Evolutionary conservation across 2,888 invertebrate species (phyloP).

Genomic region (Pinctada fucata): DNA sequence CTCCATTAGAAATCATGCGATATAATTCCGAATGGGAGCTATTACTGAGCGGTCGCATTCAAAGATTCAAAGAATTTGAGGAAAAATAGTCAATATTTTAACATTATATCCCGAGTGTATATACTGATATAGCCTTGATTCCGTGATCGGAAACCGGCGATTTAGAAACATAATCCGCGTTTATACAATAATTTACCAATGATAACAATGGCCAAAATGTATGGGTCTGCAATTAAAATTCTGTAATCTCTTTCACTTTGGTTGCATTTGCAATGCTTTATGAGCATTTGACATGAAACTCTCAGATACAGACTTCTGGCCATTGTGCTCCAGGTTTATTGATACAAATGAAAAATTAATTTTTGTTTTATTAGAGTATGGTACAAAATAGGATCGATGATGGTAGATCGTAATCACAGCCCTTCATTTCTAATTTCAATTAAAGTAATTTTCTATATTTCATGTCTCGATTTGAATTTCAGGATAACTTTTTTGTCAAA

Average conservation of each 20-base stretch:
- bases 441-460: neutral
- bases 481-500: neutral
- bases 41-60: neutral
- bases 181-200: slow-evolving; percentile 37
- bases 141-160: slow-evolving; percentile 10
- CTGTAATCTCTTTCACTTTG: slow-evolving; percentile 32
- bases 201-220: slow-evolving; percentile 40
- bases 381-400: neutral
- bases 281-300: slow-evolving; percentile 29
- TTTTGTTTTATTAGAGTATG: slow-evolving; percentile 18
- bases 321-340: slow-evolving; percentile 18
- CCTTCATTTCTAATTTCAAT: neutral
- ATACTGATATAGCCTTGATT: slow-evolving; percentile 27
- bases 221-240: slow-evolving; percentile 35
- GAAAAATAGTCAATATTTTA: slow-evolving; percentile 15
- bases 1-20: slow-evolving; percentile 27
- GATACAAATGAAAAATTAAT: slow-evolving; percentile 29
- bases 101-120: slow-evolving; percentile 7
- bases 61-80: slow-evolving; percentile 21
- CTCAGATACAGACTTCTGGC: slow-evolving; percentile 11
- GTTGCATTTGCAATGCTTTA: slow-evolving; percentile 26
- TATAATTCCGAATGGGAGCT: slow-evolving; percentile 14
- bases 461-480: neutral
- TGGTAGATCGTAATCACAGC: neutral
- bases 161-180: slow-evolving; percentile 32